phyloP scores from a whole-genome alignment of 2,113 vertebrate species.

The Manacus vitellinus region DNA sequence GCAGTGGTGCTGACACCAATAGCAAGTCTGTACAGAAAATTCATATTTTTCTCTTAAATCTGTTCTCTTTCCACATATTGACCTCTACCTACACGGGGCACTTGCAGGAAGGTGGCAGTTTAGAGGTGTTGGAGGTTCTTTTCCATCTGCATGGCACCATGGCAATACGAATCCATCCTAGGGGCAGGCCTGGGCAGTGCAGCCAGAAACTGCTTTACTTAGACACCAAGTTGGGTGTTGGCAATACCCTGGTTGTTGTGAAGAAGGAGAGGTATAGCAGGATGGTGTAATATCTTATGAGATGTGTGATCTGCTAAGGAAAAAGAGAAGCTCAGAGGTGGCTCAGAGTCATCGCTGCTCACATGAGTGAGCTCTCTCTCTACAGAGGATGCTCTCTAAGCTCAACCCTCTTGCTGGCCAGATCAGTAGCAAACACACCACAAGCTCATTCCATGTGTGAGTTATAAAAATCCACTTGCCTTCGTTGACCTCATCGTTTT shows the following conservation, averaged over 20 bases:
- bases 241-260: neutral
- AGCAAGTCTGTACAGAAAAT: neutral
- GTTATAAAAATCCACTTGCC: constrained; percentile 73
- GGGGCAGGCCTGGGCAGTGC: neutral
- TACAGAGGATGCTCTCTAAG: neutral
- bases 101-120: neutral
- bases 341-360: neutral
- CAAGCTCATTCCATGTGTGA: neutral
- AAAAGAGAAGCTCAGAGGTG: neutral
- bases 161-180: neutral
- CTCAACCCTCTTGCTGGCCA: neutral
- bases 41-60: neutral
- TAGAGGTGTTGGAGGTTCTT: neutral
- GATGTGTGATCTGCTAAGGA: neutral
- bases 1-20: neutral
- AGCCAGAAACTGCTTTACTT: neutral
- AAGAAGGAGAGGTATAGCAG: neutral
- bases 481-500: constrained; percentile 98
- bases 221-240: neutral
- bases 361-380: neutral
- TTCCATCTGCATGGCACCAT: neutral
- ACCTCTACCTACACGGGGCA: neutral
- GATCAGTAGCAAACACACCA: neutral
- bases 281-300: neutral
- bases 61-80: neutral